These are phyloP conservation scores for Zapornia atra DNA, from an alignment of 2,113 vertebrate genomes.

Conservation along the genomic window DNA sequence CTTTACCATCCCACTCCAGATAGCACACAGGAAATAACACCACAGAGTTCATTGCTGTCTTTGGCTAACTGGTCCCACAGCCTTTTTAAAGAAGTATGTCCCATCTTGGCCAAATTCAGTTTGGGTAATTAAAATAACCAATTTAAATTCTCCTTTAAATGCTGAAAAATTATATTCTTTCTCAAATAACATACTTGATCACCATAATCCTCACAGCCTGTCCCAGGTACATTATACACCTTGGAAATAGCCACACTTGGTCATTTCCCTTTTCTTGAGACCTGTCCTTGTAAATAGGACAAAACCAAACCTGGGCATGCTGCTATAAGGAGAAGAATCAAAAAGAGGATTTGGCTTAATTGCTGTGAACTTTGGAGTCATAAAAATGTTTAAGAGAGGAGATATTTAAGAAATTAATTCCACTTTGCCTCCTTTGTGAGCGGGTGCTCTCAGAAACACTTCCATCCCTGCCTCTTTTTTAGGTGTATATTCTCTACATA, in stretches of 20 bases:
- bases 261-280: not conserved
- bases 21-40: not conserved
- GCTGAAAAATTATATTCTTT: not conserved
- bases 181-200: too few species aligned
- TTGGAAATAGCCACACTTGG: not conserved
- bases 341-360: not conserved
- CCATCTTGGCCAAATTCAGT: not conserved
- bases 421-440: not conserved
- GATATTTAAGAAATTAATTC: not conserved
- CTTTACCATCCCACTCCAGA: not conserved
- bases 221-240: accelerated
- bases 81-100: not conserved
- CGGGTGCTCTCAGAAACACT: not conserved
- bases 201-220: not conserved
- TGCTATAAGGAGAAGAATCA: not conserved
- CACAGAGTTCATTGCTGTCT: accelerated
- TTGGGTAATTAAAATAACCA: not conserved
- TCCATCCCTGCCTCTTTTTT: not conserved
- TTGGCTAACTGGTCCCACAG: not conserved
- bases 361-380: not conserved
- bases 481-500: not conserved
- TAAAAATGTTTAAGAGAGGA: not conserved
- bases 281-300: too few species aligned
- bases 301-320: not conserved
- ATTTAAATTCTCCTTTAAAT: not conserved